These are phyloP conservation scores for Orthosia gothica DNA, from an alignment of 2,888 invertebrate genomes.

Conservation along the genomic window DNA sequence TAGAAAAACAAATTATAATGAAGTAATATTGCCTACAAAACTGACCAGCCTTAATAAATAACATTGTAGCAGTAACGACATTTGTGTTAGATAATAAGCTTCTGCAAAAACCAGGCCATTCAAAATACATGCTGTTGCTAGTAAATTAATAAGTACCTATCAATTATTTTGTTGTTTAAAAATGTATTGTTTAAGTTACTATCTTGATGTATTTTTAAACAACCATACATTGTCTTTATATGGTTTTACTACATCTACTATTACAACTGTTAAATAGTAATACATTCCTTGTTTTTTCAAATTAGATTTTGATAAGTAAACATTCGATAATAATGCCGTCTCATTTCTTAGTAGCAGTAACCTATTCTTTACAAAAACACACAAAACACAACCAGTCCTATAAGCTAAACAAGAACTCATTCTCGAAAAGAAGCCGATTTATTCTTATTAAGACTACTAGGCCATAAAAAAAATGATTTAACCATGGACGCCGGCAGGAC, in stretches of 20 bases:
- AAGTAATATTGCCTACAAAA: conserved; percentile 39
- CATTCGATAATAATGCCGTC: background rate
- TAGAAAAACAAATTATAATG: conserved; percentile 30
- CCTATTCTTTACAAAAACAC: background rate
- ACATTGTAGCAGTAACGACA: conserved; percentile 35
- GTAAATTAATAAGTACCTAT: background rate
- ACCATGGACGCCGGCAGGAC: too few relatives aligned
- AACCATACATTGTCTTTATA: too few relatives aligned
- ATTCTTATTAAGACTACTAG: background rate
- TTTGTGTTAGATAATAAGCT: background rate
- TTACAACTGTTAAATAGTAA: too few relatives aligned
- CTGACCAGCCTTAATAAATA: conserved; percentile 34
- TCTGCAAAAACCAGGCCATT: conserved; percentile 10
- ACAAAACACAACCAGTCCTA: background rate
- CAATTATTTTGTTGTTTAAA: background rate
- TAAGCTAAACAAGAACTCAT: background rate
- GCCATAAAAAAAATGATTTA: background rate
- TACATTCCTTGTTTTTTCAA: too few relatives aligned
- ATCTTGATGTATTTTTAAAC: background rate
- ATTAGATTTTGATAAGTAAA: too few relatives aligned
- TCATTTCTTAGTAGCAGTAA: background rate
- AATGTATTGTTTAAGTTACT: background rate
- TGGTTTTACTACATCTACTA: too few relatives aligned
- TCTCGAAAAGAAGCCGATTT: background rate
- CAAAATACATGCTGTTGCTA: background rate